Evolutionary conservation across 1,140 invertebrate species (phyloP).

Genomic region (Brachionus rubens): DNA sequence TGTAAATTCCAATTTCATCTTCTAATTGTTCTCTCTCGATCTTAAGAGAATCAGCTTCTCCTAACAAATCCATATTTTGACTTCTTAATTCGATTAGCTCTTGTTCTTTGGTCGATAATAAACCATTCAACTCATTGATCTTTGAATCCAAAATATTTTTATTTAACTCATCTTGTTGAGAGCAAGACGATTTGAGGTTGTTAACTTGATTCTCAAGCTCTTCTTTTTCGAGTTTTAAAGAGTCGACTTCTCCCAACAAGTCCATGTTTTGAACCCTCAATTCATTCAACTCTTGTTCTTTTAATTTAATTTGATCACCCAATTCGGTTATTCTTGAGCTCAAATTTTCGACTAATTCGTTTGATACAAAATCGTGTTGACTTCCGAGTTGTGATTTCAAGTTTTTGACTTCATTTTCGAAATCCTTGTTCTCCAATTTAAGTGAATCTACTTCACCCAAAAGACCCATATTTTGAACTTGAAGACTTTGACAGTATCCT

Average conservation of each 20-base stretch:
- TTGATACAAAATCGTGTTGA: too few relatives aligned
- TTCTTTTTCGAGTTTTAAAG: conserved; percentile 25
- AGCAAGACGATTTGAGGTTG: background rate
- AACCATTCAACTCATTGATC: too few relatives aligned
- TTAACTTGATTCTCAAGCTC: background rate
- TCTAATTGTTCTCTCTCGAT: background rate
- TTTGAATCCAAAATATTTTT: too few relatives aligned
- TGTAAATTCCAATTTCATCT: background rate
- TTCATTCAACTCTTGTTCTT: background rate
- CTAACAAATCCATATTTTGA: conserved; percentile 30
- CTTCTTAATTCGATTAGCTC: too few relatives aligned
- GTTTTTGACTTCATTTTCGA: background rate
- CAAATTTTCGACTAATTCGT: background rate
- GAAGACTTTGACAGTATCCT: background rate
- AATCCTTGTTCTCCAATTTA: background rate
- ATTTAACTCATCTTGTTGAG: too few relatives aligned
- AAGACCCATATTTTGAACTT: conserved; percentile 34
- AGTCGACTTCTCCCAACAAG: conserved; percentile 12
- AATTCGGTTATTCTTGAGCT: background rate
- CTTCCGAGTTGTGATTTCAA: too few relatives aligned
- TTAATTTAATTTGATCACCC: background rate
- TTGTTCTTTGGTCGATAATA: too few relatives aligned
- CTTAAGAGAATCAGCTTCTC: background rate
- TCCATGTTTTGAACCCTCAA: conserved; percentile 32
- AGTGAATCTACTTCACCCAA: conserved; percentile 19